Conservation (phyloP, 1,140 invertebrate genomes). For the Drosophila quadrilineata region DNA sequence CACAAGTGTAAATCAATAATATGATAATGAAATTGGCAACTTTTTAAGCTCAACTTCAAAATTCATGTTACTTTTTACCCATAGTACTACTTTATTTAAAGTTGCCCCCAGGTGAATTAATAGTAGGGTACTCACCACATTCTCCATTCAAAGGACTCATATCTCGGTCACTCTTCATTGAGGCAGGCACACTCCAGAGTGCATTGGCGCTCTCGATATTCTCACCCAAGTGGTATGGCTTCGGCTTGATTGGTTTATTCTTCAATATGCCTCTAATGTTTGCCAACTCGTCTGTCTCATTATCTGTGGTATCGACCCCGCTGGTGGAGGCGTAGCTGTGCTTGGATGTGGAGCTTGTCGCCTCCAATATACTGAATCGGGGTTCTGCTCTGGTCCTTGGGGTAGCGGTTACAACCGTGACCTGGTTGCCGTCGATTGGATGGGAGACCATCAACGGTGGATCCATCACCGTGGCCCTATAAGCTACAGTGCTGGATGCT, state of each 20-base stretch:
- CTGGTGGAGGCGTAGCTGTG: constrained; percentile 71
- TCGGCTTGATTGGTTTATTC: constrained; percentile 87
- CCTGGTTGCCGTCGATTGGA: constrained; percentile 44
- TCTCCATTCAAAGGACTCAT: constrained; percentile 41
- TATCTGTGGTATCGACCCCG: constrained; percentile 81
- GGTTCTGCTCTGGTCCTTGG: constrained; percentile 43
- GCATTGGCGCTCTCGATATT: constrained; percentile 82
- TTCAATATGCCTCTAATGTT: constrained; percentile 87
- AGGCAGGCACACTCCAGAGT: constrained; percentile 82
- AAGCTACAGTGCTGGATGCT: constrained; percentile 63
- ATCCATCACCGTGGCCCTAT: constrained; percentile 67
- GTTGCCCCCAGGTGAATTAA: not conserved
- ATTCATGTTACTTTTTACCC: no score
- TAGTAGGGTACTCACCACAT: constrained; percentile 29
- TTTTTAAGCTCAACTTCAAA: no score
- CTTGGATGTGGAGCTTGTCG: constrained; percentile 40
- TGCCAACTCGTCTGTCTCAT: constrained; percentile 82
- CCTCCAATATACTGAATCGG: constrained; percentile 50
- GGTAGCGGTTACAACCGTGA: constrained; percentile 54
- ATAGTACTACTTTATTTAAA: not conserved
- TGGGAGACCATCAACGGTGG: constrained; percentile 55
- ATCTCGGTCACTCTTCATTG: constrained; percentile 45
- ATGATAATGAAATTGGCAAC: no score
- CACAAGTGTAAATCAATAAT: no score
- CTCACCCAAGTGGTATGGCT: constrained; percentile 86